phyloP scores from a whole-genome alignment of 2,888 invertebrate species.

The Agriopis leucophaearia region DNA sequence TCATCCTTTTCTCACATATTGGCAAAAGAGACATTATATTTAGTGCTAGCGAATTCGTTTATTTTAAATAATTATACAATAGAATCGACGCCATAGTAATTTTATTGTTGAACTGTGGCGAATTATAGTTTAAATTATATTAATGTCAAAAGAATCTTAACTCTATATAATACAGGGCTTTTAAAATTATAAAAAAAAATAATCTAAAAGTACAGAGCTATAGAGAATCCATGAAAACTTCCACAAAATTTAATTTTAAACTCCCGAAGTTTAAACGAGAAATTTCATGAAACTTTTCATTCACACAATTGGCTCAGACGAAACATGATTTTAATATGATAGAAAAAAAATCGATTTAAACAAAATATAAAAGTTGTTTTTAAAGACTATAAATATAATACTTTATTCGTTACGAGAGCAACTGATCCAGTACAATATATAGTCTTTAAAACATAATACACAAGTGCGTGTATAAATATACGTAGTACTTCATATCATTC shows the following conservation, averaged over 20 bases:
- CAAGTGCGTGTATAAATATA: slow-evolving; percentile 24
- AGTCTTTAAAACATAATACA: slow-evolving; percentile 52
- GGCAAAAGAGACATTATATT: too few species aligned
- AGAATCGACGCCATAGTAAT: neutral
- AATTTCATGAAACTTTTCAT: slow-evolving; percentile 23
- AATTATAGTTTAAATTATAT: slow-evolving; percentile 39
- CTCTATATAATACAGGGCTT: slow-evolving; percentile 71
- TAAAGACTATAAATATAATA: slow-evolving; percentile 70
- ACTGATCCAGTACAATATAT: slow-evolving; percentile 75
- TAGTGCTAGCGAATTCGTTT: too few species aligned
- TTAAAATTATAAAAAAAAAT: slow-evolving; percentile 42
- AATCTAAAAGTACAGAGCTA: slow-evolving; percentile 45
- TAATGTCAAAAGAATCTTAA: slow-evolving; percentile 64
- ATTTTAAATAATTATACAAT: neutral
- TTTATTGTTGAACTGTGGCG: slow-evolving; percentile 30
- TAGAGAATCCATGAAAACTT: slow-evolving; percentile 15
- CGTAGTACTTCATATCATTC: slow-evolving; percentile 31
- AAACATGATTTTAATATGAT: slow-evolving; percentile 12
- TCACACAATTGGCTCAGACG: slow-evolving; percentile 16
- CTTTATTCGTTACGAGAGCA: slow-evolving; percentile 59
- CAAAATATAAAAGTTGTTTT: slow-evolving; percentile 21
- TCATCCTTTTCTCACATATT: too few species aligned
- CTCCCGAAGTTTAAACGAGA: slow-evolving; percentile 28
- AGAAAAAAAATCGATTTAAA: slow-evolving; percentile 28
- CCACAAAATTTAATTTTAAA: slow-evolving; percentile 19